These are phyloP conservation scores for Alces alces DNA, from an alignment of 2,113 vertebrate genomes.

Conservation along the genomic window DNA sequence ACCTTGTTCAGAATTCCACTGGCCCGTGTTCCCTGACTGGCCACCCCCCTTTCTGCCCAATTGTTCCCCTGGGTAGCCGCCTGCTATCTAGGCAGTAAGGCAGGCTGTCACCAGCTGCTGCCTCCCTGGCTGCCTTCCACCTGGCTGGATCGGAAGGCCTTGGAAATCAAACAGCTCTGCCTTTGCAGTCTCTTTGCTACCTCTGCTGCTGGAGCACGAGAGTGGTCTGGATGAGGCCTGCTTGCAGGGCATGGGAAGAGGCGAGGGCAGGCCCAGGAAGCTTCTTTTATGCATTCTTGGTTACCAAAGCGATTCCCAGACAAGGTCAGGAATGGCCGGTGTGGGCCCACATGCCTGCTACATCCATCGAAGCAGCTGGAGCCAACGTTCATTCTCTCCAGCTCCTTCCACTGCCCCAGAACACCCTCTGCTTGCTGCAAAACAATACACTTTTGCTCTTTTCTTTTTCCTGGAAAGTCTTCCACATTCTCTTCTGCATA, in stretches of 20 bases:
- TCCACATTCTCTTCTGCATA: background rate
- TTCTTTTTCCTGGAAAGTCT: background rate
- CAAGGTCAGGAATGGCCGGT: constrained; percentile 41
- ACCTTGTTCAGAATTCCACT: constrained; percentile 55
- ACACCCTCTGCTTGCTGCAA: background rate
- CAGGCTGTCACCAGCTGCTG: constrained; percentile 28
- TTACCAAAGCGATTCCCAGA: constrained; percentile 42
- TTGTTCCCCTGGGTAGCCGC: constrained; percentile 32
- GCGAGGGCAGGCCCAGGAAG: background rate
- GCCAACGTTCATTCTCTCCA: background rate
- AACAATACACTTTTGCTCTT: background rate
- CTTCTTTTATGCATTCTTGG: background rate
- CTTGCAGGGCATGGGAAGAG: constrained; percentile 46
- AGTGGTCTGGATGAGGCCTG: background rate
- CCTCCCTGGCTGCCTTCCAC: constrained; percentile 68
- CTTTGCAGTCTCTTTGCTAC: constrained; percentile 11
- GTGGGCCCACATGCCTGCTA: background rate
- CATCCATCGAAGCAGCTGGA: background rate
- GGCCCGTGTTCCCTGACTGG: constrained; percentile 24
- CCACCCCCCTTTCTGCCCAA: background rate
- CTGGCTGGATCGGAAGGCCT: constrained; percentile 30
- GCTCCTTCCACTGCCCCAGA: background rate
- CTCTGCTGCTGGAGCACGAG: background rate
- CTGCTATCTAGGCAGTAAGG: background rate
- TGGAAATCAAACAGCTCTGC: constrained; percentile 4